A percentile compares a stretch with the other conserved stretches of the same genome.
Evolutionary conservation across 2,797 vertebrate genomes (phyloP).

Genomic region (Loris lydekkerianus): DNA sequence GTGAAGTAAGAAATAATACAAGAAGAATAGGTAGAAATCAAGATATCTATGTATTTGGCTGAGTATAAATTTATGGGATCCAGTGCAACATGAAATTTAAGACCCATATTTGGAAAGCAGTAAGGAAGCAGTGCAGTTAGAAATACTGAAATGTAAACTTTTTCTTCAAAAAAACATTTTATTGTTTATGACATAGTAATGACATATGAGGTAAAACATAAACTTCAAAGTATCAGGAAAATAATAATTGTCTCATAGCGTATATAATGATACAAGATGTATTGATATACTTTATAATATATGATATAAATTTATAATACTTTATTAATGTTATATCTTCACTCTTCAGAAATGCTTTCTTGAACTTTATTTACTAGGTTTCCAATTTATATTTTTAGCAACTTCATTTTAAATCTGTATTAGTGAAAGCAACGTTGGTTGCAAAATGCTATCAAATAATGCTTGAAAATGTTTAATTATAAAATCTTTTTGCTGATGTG

Average conservation of each 20-base stretch:
- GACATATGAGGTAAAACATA: neutral
- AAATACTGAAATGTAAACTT: neutral
- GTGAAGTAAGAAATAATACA: neutral
- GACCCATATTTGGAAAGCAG: neutral
- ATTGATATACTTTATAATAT: neutral
- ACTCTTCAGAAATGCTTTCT: neutral
- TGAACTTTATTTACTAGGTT: neutral
- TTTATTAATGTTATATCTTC: neutral
- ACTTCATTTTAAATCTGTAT: neutral
- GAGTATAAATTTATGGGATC: neutral
- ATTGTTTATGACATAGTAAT: neutral
- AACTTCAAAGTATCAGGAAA: neutral
- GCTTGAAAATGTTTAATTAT: constrained; percentile 36
- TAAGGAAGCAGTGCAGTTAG: neutral
- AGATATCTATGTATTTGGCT: neutral
- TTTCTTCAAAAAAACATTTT: neutral
- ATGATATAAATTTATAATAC: neutral
- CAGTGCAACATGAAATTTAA: constrained; percentile 15
- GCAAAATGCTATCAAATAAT: neutral
- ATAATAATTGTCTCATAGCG: neutral
- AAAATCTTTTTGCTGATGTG: neutral
- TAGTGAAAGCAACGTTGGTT: constrained; percentile 16
- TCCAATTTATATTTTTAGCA: neutral
- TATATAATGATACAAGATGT: neutral
- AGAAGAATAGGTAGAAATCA: constrained; percentile 17